Base-by-base conservation (phyloP, 2,888 invertebrate species). In the Coenonympha arcania region DNA sequence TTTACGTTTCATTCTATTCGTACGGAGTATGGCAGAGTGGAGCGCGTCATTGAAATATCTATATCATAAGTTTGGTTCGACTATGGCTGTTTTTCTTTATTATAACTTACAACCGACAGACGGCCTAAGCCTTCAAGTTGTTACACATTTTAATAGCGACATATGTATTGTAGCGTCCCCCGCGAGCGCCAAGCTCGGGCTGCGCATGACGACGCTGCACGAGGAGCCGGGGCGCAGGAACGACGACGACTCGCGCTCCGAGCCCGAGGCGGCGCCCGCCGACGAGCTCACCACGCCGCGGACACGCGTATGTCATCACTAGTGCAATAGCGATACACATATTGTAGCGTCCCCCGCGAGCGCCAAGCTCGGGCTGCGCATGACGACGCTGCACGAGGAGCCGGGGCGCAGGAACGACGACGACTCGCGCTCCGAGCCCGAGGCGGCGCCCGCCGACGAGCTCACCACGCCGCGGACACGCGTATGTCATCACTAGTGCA, bases 381-480 rank as follows among this genome's bases (percentile, higher is more conserved):
- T 97, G 95, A 95, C 95, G 42, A 97, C 97, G 0, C 79, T 97
- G 36, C 93, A 96, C 69, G 97, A 97, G 75, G 97, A 97, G 77
- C 92, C 92, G 8, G 83, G 82, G 1, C 62, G 84, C 8, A 65
- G 80, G 8, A 80, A 79, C 55, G 82, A 82, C 31, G 87, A 87
- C 1, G 87, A 87, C 52, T 86, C 87, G 0, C 87, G 85, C 51
- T 87, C 87, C 1, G 87, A 87, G 58, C 87, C 87, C 0, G 87
- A 87, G 50, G 76, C 77, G 0, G 81, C 77, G 24, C 81, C 82
- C 0, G 47, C 66, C 5, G 85, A 84, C 56, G 79, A 79, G 28
- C 65, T 78, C 3, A 72, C 73, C 8, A 86, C 84, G 13, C 85
- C 84, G 2, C 62, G 76, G 8, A 79, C 80, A 51, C 71, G 80